phyloP scores from a whole-genome alignment of 2,888 invertebrate species.

The Chesias legatella region DNA sequence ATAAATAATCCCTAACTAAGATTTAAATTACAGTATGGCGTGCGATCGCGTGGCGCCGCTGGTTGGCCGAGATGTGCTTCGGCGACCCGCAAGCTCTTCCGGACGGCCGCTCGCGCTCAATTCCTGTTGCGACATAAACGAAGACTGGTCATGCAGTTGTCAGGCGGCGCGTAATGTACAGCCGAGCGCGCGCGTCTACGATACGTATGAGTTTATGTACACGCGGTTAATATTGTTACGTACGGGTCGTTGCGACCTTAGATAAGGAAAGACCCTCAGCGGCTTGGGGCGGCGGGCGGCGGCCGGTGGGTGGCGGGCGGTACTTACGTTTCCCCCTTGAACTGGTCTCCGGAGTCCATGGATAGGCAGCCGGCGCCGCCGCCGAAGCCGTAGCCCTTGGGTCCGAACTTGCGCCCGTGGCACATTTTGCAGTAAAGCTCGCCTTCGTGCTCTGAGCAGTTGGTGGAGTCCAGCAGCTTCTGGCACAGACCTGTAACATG shows the following conservation, averaged over 20 bases:
- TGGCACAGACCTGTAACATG: conserved; percentile 90
- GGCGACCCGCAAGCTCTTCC: conserved; percentile 71
- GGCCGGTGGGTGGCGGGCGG: conserved; percentile 70
- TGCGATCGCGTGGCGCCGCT: conserved; percentile 70
- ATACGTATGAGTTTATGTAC: conserved; percentile 73
- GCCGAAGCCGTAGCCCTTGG: conserved; percentile 98
- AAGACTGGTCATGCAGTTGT: conserved; percentile 80
- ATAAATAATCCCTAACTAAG: conserved; percentile 78
- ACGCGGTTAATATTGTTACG: conserved; percentile 80
- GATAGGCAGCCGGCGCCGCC: conserved; percentile 98
- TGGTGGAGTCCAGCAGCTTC: conserved; percentile 99
- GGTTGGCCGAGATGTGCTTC: conserved; percentile 72
- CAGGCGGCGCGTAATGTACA: conserved; percentile 78
- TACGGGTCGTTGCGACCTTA: conserved; percentile 69
- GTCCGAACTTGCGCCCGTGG: conserved; percentile 98
- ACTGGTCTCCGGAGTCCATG: conserved; percentile 96
- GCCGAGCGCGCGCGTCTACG: conserved; percentile 77
- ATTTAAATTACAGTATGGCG: conserved; percentile 75
- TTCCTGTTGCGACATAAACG: conserved; percentile 81
- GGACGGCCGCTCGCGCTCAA: conserved; percentile 71
- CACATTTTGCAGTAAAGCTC: conserved; percentile 98
- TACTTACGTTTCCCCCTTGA: conserved; percentile 90
- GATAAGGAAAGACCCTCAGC: conserved; percentile 81
- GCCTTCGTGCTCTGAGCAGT: conserved; percentile 97
- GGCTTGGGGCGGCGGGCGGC: conserved; percentile 79